These are phyloP conservation scores for Apeira syringaria DNA, from an alignment of 2,888 invertebrate species.

Conservation along the genomic window DNA sequence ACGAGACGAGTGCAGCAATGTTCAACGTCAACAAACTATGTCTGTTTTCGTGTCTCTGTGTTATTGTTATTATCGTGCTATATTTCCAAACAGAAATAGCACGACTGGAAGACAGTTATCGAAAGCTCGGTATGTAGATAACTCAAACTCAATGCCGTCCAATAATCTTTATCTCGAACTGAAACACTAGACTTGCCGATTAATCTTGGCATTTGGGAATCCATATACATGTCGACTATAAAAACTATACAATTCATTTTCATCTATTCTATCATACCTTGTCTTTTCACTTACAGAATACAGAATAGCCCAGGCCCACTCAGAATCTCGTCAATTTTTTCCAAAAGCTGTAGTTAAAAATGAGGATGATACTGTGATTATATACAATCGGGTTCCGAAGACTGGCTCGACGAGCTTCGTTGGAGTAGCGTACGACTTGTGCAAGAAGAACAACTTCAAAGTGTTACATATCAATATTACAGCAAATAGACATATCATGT, in stretches of 20 bases:
- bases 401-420: constrained; percentile 98
- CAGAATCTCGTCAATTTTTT: constrained; percentile 68
- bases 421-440: constrained; percentile 94
- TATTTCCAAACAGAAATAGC: constrained; percentile 78
- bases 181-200: not conserved
- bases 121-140: constrained; percentile 65
- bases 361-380: constrained; percentile 89
- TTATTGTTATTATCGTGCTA: constrained; percentile 69
- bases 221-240: too few relatives aligned
- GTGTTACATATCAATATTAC: constrained; percentile 97
- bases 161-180: not conserved
- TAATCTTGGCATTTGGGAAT: too few relatives aligned
- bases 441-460: constrained; percentile 86
- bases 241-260: too few relatives aligned
- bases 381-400: constrained; percentile 98
- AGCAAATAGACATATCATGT: constrained; percentile 97
- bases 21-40: constrained; percentile 76
- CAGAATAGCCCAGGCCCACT: constrained; percentile 55
- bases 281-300: constrained; percentile 65
- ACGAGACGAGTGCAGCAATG: constrained; percentile 56
- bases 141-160: too few relatives aligned
- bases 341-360: constrained; percentile 57
- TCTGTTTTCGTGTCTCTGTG: constrained; percentile 70
- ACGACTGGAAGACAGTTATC: constrained; percentile 67
- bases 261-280: too few relatives aligned